Percentiles rank a stretch among this genome's conserved stretches.
These are phyloP conservation scores for Riparia riparia DNA, from an alignment of 2,113 vertebrate species.

Conservation along the genomic window DNA sequence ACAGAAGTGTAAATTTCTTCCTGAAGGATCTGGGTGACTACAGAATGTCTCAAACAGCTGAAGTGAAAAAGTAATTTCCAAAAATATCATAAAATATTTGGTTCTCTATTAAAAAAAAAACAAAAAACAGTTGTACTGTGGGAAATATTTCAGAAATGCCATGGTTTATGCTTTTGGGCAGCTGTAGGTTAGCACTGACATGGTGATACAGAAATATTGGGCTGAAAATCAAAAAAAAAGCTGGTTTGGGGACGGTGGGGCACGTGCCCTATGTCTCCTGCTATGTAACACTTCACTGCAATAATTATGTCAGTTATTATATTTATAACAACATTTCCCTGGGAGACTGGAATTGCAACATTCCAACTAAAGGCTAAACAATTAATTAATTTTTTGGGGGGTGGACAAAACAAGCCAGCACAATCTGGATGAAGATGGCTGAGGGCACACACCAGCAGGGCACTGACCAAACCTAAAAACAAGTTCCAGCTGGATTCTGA, in stretches of 20 bases:
- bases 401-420: constrained; percentile 22
- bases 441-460: neutral
- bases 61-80: neutral
- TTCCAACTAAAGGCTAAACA: constrained; percentile 55
- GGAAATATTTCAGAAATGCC: neutral
- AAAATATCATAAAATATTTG: neutral
- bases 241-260: neutral
- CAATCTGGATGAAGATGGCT: neutral
- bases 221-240: neutral
- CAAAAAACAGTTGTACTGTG: accelerated
- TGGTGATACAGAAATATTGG: neutral
- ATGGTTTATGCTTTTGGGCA: neutral
- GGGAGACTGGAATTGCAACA: constrained; percentile 56
- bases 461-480: neutral
- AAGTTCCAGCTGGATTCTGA: neutral
- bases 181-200: neutral
- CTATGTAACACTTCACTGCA: neutral
- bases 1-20: neutral
- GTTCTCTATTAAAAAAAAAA: neutral
- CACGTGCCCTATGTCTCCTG: neutral
- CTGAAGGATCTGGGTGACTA: neutral
- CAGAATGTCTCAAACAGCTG: neutral
- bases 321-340: constrained; percentile 28
- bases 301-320: constrained; percentile 11
- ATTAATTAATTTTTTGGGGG: neutral